These are phyloP conservation scores for Poecilia velifera DNA, from an alignment of 2,797 vertebrate genomes.

Conservation along the genomic window DNA sequence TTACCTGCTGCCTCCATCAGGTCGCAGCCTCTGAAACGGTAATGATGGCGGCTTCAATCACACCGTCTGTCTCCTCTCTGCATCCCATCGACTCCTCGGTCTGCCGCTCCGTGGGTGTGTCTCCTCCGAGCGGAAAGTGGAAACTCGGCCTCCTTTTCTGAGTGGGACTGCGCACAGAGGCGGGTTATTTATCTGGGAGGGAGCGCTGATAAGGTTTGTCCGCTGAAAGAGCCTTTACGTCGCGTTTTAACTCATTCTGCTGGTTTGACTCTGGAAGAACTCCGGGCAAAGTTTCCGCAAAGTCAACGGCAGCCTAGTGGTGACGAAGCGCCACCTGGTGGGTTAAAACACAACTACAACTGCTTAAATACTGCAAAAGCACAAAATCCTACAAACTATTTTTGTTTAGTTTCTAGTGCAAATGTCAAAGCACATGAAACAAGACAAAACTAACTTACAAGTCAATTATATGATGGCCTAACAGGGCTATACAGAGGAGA, in stretches of 20 bases:
- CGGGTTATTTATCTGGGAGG: not conserved
- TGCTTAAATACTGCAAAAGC: not conserved
- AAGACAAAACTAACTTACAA: not conserved
- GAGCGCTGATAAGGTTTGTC: constrained; percentile 3
- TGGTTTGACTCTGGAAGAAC: not conserved
- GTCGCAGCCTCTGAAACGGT: constrained; percentile 11
- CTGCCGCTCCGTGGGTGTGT: constrained; percentile 63
- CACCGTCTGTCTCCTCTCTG: constrained; percentile 35
- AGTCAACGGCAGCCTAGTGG: not conserved
- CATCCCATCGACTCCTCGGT: constrained; percentile 62
- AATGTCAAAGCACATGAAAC: not conserved
- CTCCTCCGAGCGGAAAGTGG: constrained; percentile 57
- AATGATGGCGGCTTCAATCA: constrained; percentile 21
- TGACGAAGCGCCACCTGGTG: constrained; percentile 47
- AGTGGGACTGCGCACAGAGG: constrained; percentile 5
- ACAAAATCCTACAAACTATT: not conserved
- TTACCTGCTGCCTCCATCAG: constrained; percentile 63
- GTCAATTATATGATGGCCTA: not conserved
- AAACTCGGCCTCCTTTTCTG: constrained; percentile 43
- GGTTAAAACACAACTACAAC: not conserved
- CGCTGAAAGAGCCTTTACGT: not conserved
- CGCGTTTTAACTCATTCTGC: not conserved
- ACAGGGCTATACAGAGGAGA: too few relatives aligned
- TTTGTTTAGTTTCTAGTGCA: not conserved
- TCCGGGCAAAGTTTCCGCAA: not conserved